phyloP scores from a whole-genome alignment of 64 coral and sea anemone species.

The Montipora efflorescens region DNA sequence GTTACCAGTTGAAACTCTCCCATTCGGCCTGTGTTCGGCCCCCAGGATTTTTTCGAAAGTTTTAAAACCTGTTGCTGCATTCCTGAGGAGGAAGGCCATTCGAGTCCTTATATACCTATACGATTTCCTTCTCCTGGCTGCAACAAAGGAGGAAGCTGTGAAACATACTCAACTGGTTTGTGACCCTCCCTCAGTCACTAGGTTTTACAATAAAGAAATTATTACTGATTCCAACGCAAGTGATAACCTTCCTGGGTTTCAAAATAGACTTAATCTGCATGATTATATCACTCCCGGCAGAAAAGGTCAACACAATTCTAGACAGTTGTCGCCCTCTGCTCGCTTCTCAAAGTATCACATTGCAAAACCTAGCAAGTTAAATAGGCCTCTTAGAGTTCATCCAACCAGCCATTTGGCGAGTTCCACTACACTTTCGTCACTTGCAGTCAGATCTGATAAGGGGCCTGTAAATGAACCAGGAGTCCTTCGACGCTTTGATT shows the following conservation, averaged over 20 bases:
- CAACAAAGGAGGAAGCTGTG: neutral
- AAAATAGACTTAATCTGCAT: constrained; percentile 23
- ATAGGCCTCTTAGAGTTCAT: constrained; percentile 34
- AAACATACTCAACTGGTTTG: neutral
- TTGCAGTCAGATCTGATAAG: constrained; percentile 44
- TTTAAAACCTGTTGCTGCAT: constrained; percentile 47
- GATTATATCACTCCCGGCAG: constrained; percentile 16
- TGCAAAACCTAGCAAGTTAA: neutral
- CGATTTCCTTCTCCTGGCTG: constrained; percentile 39
- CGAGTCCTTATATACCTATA: constrained; percentile 62
- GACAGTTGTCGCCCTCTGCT: neutral
- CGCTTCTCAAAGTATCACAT: too few relatives aligned
- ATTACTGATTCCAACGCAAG: neutral
- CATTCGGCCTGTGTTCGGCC: constrained; percentile 49
- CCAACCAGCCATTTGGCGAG: constrained; percentile 51
- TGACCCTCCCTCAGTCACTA: constrained; percentile 23
- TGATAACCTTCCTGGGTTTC: constrained; percentile 51
- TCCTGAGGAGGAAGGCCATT: constrained; percentile 5
- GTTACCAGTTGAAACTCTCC: constrained; percentile 38
- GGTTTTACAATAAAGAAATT: constrained; percentile 62
- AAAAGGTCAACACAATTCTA: constrained; percentile 18
- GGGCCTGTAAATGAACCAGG: too few relatives aligned
- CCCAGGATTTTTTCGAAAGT: constrained; percentile 59
- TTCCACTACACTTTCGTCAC: constrained; percentile 48
- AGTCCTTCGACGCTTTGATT: too few relatives aligned